Evolutionary conservation across 1,140 invertebrate genomes (phyloP).

Genomic region (Drosophila subobscura): DNA sequence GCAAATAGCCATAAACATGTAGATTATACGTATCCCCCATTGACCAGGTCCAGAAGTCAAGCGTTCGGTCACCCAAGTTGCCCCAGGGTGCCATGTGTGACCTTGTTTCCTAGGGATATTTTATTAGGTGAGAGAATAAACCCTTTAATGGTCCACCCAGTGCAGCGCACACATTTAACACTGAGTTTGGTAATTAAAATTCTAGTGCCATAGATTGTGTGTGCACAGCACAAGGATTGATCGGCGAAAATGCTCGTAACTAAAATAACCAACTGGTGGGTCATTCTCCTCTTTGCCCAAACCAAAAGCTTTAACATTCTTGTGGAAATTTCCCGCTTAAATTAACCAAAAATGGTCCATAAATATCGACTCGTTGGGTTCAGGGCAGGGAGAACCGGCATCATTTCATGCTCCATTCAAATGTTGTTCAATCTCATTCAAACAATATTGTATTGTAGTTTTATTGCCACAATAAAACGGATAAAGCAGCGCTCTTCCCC

Average conservation of each 20-base stretch:
- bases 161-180: conserved; percentile 44
- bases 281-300: too few species aligned
- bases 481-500: conserved; percentile 58
- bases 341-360: conserved; percentile 42
- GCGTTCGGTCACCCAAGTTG: conserved; percentile 40
- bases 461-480: conserved; percentile 82
- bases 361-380: conserved; percentile 37
- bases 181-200: conserved; percentile 57
- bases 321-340: conserved; percentile 14
- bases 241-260: not conserved
- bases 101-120: conserved; percentile 57
- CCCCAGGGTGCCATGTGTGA: conserved; percentile 33
- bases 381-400: conserved; percentile 32
- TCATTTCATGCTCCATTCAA: conserved; percentile 73
- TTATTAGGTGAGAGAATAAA: conserved; percentile 29
- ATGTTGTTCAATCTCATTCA: conserved; percentile 68
- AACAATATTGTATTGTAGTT: conserved; percentile 81
- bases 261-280: not conserved
- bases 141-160: conserved; percentile 47
- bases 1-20: conserved; percentile 81
- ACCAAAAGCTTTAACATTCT: conserved; percentile 16
- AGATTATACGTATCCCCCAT: conserved; percentile 61
- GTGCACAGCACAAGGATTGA: conserved; percentile 5
- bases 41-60: conserved; percentile 21
- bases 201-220: conserved; percentile 43